phyloP scores from a whole-genome alignment of 2,888 invertebrate genomes.

The Prenolepis imparis region DNA sequence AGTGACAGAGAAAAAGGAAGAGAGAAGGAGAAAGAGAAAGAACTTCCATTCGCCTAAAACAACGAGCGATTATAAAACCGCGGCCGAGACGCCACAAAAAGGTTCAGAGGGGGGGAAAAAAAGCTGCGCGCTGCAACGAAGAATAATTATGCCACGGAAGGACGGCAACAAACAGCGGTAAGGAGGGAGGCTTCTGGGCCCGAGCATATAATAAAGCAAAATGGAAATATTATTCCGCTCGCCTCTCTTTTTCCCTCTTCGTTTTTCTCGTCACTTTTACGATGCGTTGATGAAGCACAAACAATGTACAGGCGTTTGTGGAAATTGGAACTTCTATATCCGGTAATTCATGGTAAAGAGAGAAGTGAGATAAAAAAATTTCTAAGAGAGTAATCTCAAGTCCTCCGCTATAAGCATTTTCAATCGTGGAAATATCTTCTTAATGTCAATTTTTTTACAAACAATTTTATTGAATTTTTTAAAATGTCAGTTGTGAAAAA shows the following conservation, averaged over 20 bases:
- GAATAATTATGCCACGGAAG: constrained; percentile 65
- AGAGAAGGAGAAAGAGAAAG: constrained; percentile 53
- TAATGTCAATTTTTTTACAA: background rate
- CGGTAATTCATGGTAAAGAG: background rate
- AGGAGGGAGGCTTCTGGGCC: constrained; percentile 33
- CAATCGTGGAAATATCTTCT: constrained; percentile 14
- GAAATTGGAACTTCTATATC: constrained; percentile 31
- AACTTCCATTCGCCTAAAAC: constrained; percentile 66
- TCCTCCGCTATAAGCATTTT: background rate
- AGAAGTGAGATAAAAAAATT: constrained; percentile 1
- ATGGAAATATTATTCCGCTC: constrained; percentile 68
- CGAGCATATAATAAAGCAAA: constrained; percentile 56
- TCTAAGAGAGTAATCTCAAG: background rate
- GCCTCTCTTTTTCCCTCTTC: constrained; percentile 15
- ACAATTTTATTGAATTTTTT: background rate
- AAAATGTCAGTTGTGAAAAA: background rate
- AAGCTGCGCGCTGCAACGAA: constrained; percentile 58
- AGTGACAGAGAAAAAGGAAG: background rate
- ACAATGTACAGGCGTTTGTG: constrained; percentile 3
- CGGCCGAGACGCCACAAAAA: constrained; percentile 59
- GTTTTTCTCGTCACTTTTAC: constrained; percentile 2
- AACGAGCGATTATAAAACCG: constrained; percentile 63
- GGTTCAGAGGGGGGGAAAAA: constrained; percentile 58
- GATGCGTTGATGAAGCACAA: constrained; percentile 10
- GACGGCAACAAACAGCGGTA: constrained; percentile 52